A percentile compares a stretch with the other conserved stretches of the same genome.
These are phyloP conservation scores for Trichonephila clavata DNA, from an alignment of 1,140 invertebrate species.

Conservation along the genomic window DNA sequence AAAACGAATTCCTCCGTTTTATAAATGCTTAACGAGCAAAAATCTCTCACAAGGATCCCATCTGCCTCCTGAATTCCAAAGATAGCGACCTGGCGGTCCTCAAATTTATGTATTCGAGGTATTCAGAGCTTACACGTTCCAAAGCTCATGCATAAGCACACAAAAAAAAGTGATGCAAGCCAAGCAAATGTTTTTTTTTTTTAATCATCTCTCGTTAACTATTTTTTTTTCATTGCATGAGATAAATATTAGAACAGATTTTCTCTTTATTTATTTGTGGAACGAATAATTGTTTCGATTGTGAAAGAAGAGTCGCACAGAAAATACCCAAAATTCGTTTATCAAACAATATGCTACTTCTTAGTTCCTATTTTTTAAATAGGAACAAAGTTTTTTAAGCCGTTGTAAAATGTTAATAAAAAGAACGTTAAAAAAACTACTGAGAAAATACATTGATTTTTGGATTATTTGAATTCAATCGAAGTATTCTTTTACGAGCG, in stretches of 20 bases:
- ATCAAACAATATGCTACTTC: not conserved
- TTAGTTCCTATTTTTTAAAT: too few species aligned
- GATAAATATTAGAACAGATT: not conserved
- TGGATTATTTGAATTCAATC: too few species aligned
- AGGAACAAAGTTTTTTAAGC: too few species aligned
- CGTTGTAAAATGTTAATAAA: too few species aligned
- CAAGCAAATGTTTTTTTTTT: not conserved
- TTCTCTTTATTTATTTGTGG: not conserved
- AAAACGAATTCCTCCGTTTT: slow-evolving; percentile 46
- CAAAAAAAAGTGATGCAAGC: not conserved
- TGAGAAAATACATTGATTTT: too few species aligned
- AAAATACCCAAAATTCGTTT: not conserved
- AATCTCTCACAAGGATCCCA: slow-evolving; percentile 37
- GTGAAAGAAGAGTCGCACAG: not conserved
- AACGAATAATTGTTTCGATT: not conserved
- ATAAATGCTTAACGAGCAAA: slow-evolving; percentile 65
- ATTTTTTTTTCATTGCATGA: not conserved
- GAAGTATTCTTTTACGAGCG: too few species aligned
- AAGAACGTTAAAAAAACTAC: too few species aligned
- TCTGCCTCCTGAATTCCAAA: slow-evolving; percentile 65
- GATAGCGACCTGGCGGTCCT: slow-evolving; percentile 9
- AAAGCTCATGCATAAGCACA: not conserved
- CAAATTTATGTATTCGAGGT: slow-evolving; percentile 65
- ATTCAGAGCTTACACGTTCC: not conserved
- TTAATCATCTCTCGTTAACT: not conserved